Percentiles rank a stretch among this genome's conserved stretches.
Conservation (phyloP, 2,888 invertebrate genomes). For the Blastobasis lacticolella region DNA sequence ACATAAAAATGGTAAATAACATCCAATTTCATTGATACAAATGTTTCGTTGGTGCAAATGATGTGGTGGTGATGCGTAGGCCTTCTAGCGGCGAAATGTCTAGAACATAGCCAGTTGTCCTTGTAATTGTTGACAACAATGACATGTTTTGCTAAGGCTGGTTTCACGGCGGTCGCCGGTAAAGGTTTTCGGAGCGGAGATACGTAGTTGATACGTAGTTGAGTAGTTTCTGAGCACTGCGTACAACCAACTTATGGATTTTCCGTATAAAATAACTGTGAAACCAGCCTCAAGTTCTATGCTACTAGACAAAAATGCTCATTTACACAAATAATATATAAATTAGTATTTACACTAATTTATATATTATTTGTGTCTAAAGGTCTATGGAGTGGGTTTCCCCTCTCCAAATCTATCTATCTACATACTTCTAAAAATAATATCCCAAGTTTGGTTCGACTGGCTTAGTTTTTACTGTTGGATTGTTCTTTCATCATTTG, state of each 20-base stretch:
- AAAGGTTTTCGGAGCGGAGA: neutral
- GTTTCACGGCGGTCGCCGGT: neutral
- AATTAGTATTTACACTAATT: no score
- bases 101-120: neutral
- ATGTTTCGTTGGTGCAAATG: neutral
- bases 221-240: no score
- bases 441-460: neutral
- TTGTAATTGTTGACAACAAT: neutral
- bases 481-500: neutral
- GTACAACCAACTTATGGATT: no score
- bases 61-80: neutral
- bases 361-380: neutral
- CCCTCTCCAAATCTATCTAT: neutral
- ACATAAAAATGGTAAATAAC: slow-evolving; percentile 59
- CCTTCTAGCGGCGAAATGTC: no score
- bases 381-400: neutral
- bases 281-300: no score
- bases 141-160: neutral
- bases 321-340: no score
- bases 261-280: no score
- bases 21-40: neutral
- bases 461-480: neutral
- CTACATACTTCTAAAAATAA: neutral
- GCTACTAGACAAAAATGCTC: no score
- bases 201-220: no score